Evolutionary conservation across 2,888 invertebrate genomes (phyloP), one percentile per base, ranked within the genome.

Genomic region (Odontocolon sp.): DNA sequence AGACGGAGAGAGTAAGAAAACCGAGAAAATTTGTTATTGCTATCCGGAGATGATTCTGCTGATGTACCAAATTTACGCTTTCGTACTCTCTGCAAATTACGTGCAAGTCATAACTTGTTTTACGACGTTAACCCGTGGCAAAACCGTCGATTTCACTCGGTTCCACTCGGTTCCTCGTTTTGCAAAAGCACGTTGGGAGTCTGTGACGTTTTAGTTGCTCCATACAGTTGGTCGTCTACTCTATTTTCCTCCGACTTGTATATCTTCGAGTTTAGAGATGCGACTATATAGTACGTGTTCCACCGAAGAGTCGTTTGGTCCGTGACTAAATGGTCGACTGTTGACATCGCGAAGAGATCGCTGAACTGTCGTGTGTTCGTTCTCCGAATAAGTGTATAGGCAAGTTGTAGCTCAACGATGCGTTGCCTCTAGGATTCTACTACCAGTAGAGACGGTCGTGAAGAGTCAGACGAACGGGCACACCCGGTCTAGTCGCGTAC

Each of bases 71-170:
- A n/a, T n/a, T n/a, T n/a, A n/a, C n/a, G n/a, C n/a, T n/a, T n/a
- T n/a, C n/a, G n/a, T n/a, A n/a, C n/a, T n/a, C n/a, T n/a, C n/a
- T 74, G 77, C 83, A 82, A 84, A 85, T 85, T 81, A 83, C 76
- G 75, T n/a, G 52, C 36, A 63, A 72, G 73, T 78, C 80, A 80
- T 85, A 83, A 83, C 82, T 79, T 73, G 77, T 78, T 84, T 84
- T 83, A 85, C 81, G 85, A 82, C 77, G 75, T 74, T 68, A 59
- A 45, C 56, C 70, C 59, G 61, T 59, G 70, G 68, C 56, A 33
- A 73, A 79, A 76, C 75, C 61, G 71, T 38, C 61, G 28, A 28
- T 4, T 28, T 28, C 28, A n/a, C n/a, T n/a, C n/a, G n/a, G n/a
- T n/a, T n/a, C n/a, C n/a, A n/a, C n/a, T n/a, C n/a, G n/a, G n/a